Conservation (phyloP, 2,888 invertebrate genomes). For the Trachelus troglodyta region DNA sequence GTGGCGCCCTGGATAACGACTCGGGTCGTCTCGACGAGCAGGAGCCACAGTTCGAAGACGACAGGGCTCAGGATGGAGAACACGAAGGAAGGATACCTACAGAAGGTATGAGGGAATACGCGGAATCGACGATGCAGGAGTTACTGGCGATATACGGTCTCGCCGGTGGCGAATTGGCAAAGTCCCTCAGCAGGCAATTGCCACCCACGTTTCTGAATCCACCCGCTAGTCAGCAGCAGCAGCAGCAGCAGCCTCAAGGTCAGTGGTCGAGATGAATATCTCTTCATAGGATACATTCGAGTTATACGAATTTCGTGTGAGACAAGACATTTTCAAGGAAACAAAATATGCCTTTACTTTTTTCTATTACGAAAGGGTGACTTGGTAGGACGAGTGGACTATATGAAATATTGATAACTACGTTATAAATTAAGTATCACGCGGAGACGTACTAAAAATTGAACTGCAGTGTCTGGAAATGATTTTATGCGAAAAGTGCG, state of each 20-base stretch:
- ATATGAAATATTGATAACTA: too few species aligned
- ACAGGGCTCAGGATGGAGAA: slow-evolving; percentile 44
- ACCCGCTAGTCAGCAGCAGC: slow-evolving; percentile 47
- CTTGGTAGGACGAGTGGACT: too few species aligned
- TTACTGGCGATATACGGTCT: slow-evolving; percentile 69
- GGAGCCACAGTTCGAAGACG: slow-evolving; percentile 42
- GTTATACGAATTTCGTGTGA: too few species aligned
- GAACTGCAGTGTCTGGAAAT: too few species aligned
- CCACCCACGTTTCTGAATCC: slow-evolving; percentile 64
- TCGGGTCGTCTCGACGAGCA: slow-evolving; percentile 50
- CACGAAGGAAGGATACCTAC: slow-evolving; percentile 48
- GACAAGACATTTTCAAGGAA: too few species aligned
- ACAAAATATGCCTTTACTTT: too few species aligned
- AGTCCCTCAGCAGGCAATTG: slow-evolving; percentile 62
- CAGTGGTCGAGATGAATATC: slow-evolving; percentile 25
- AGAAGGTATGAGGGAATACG: slow-evolving; percentile 68
- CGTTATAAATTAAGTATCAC: too few species aligned
- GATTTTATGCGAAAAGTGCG: too few species aligned
- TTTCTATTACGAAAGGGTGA: too few species aligned
- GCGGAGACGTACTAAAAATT: too few species aligned
- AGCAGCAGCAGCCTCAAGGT: slow-evolving; percentile 39
- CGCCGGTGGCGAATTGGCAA: slow-evolving; percentile 64
- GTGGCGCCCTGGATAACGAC: slow-evolving; percentile 44
- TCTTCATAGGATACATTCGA: too few species aligned
- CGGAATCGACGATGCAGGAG: slow-evolving; percentile 70